A percentile compares a stretch with the other conserved stretches of the same genome.
These are phyloP conservation scores for Petrolisthes cinctipes DNA, from an alignment of 2,888 invertebrate species.

Conservation along the genomic window DNA sequence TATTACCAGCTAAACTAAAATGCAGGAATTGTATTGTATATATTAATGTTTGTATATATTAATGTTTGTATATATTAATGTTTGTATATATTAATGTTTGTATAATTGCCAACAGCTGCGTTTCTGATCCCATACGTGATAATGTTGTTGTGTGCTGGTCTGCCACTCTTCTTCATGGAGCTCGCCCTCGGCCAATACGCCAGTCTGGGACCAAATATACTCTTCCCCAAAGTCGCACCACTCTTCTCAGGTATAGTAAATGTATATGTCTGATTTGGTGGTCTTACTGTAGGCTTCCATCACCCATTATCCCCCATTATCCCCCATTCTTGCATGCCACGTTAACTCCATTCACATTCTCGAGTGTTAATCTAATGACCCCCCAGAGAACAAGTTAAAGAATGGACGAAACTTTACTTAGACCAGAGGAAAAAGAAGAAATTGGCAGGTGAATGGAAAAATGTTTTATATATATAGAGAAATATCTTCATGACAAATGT, in stretches of 20 bases:
- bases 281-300: background rate
- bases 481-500: too few species aligned
- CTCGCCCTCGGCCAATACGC: conserved; percentile 86
- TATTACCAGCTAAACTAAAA: too few species aligned
- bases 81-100: background rate
- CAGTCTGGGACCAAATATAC: conserved; percentile 79
- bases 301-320: background rate
- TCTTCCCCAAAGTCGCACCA: conserved; percentile 58
- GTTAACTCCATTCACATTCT: background rate
- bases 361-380: background rate
- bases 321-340: too few species aligned
- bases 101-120: conserved; percentile 37
- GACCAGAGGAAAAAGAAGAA: too few species aligned
- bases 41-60: background rate
- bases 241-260: conserved; percentile 47
- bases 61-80: background rate
- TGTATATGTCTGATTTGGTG: background rate
- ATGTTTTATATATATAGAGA: too few species aligned
- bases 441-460: too few species aligned
- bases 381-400: too few species aligned
- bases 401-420: too few species aligned
- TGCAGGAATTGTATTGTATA: too few species aligned
- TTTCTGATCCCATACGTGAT: conserved; percentile 87
- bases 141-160: conserved; percentile 82
- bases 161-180: conserved; percentile 88